phyloP scores from a whole-genome alignment of 2,113 vertebrate genomes.

The Oncorhynchus kisutch region DNA sequence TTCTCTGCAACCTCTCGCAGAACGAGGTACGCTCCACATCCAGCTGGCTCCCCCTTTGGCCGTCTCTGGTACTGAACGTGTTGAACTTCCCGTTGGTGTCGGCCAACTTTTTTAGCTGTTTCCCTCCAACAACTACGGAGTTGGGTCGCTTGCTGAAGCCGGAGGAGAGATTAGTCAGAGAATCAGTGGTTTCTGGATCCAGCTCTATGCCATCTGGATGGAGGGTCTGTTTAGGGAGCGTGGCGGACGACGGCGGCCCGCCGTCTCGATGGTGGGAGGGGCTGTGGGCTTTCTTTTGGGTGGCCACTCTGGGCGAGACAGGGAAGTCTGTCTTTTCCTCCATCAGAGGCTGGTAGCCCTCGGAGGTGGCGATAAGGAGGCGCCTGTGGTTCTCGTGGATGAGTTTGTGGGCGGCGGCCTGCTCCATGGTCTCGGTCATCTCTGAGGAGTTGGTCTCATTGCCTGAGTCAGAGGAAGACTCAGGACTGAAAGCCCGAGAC shows the following conservation, averaged over 20 bases:
- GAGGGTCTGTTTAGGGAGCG: conserved; percentile 89
- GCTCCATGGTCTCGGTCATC: conserved; percentile 95
- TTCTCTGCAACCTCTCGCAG: conserved; percentile 80
- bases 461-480: conserved; percentile 96
- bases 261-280: conserved; percentile 67
- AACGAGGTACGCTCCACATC: conserved; percentile 88
- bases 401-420: conserved; percentile 86
- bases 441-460: conserved; percentile 99
- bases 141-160: conserved; percentile 82
- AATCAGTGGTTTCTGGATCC: conserved; percentile 80
- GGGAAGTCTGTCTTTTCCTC: conserved; percentile 93
- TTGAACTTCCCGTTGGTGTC: conserved; percentile 83
- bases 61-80: conserved; percentile 84
- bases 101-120: conserved; percentile 79
- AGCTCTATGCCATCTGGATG: conserved; percentile 81
- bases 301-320: conserved; percentile 75
- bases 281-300: conserved; percentile 76
- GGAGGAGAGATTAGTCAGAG: conserved; percentile 83
- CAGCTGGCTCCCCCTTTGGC: conserved; percentile 76
- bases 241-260: conserved; percentile 82
- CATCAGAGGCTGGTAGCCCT: conserved; percentile 88
- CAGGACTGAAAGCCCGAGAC: conserved; percentile 90
- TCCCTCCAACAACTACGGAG: conserved; percentile 63
- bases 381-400: conserved; percentile 83
- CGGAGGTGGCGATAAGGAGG: conserved; percentile 85